Evolutionary conservation across 2,888 invertebrate genomes (phyloP).

Genomic region (Scaptomyza polygonia): DNA sequence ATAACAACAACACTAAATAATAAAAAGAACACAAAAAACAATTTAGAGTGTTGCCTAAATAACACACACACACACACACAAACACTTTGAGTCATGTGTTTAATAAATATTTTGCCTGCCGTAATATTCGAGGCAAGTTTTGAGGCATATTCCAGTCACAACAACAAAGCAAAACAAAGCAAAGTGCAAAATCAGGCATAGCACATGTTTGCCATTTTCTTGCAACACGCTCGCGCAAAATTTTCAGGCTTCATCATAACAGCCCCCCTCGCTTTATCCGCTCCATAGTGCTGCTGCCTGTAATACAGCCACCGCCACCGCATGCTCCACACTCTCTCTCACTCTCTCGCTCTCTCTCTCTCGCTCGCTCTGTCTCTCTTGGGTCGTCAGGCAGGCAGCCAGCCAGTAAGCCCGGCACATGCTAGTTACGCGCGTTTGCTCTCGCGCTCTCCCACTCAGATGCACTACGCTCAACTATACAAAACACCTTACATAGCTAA

Average conservation of each 20-base stretch:
- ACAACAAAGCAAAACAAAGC: conserved; percentile 59
- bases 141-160: conserved; percentile 68
- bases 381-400: conserved; percentile 44
- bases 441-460: conserved; percentile 76
- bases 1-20: conserved; percentile 9
- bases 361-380: conserved; percentile 42
- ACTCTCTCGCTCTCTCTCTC: conserved; percentile 24
- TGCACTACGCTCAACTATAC: conserved; percentile 74
- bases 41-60: background rate
- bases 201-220: conserved; percentile 70
- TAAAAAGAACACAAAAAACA: background rate
- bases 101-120: conserved; percentile 64
- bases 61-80: conserved; percentile 31
- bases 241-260: conserved; percentile 53
- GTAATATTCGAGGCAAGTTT: conserved; percentile 27
- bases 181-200: conserved; percentile 54
- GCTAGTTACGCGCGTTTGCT: conserved; percentile 64
- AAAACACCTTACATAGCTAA: conserved; percentile 73
- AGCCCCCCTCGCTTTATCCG: conserved; percentile 3
- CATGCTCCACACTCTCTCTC: conserved; percentile 22
- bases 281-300: background rate
- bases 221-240: conserved; percentile 55
- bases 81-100: conserved; percentile 57
- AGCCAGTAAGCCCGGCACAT: conserved; percentile 74
- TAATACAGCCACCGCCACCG: conserved; percentile 10